Percentiles rank a stretch among this genome's conserved stretches.
Evolutionary conservation across 1,140 invertebrate genomes (phyloP).

Genomic region (Diuraphis noxia): DNA sequence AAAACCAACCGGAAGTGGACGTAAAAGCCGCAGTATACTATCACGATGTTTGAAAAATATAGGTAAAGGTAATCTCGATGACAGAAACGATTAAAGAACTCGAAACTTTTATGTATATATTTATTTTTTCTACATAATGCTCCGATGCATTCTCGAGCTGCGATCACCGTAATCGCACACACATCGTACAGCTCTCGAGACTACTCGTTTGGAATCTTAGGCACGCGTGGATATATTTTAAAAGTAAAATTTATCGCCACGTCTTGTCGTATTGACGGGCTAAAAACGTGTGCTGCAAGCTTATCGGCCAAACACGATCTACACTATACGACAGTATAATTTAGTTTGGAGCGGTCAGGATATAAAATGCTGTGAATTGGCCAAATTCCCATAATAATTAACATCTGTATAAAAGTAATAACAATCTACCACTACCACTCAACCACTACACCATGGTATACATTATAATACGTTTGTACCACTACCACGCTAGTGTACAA

Average conservation of each 20-base stretch:
- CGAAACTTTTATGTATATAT: background rate
- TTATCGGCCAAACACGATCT: background rate
- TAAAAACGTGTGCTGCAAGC: background rate
- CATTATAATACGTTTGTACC: background rate
- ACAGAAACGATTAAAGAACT: background rate
- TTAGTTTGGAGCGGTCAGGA: background rate
- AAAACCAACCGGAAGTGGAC: background rate
- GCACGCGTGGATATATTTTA: background rate
- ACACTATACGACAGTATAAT: background rate
- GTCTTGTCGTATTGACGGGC: background rate
- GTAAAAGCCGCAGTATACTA: background rate
- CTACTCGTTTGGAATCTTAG: too few relatives aligned
- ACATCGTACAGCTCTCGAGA: background rate
- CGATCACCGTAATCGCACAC: background rate
- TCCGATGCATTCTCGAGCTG: background rate
- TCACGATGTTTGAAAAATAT: background rate
- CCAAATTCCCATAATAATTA: background rate
- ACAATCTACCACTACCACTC: background rate
- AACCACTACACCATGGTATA: too few relatives aligned
- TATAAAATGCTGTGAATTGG: background rate
- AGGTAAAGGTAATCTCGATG: background rate
- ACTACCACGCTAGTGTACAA: background rate
- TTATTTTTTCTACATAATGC: background rate
- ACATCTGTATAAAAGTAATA: background rate
- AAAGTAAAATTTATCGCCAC: background rate